Percentiles rank a stretch among this genome's conserved stretches.
These are phyloP conservation scores for Iselma pallidipennis DNA, from an alignment of 2,888 invertebrate species.

Conservation along the genomic window DNA sequence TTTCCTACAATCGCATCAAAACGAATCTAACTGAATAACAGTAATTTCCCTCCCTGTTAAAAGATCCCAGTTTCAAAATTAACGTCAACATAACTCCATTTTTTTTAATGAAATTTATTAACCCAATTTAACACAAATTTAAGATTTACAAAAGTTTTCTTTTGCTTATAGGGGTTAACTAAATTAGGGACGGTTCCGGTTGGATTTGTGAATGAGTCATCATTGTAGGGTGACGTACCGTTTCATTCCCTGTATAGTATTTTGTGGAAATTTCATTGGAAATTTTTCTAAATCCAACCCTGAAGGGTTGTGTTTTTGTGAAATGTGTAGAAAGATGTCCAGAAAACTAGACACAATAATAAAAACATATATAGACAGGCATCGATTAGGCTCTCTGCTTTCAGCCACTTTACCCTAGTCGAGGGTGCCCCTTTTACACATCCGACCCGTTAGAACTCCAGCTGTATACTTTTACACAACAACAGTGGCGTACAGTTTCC, in stretches of 20 bases:
- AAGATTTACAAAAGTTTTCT: not conserved
- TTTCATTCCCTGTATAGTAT: no score
- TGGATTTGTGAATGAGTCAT: not conserved
- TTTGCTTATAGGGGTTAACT: not conserved
- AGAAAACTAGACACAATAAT: not conserved
- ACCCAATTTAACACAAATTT: not conserved
- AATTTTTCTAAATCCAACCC: no score
- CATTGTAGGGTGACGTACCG: not conserved
- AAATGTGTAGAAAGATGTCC: no score
- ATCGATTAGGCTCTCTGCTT: conserved; percentile 19
- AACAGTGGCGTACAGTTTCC: conserved; percentile 12
- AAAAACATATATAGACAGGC: no score
- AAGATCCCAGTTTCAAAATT: not conserved
- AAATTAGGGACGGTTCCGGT: not conserved
- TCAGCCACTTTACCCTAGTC: conserved; percentile 12
- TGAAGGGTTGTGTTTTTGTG: no score
- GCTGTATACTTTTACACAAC: conserved; percentile 18
- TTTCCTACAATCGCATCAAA: conserved; percentile 26
- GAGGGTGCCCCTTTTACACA: conserved; percentile 14
- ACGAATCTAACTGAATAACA: conserved; percentile 28
- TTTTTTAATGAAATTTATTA: no score
- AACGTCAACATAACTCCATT: no score
- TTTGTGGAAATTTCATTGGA: not conserved
- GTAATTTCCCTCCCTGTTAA: conserved; percentile 20
- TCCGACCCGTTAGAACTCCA: conserved; percentile 18